phyloP scores from a whole-genome alignment of 2,113 vertebrate genomes.

The Sceloporus tristichus region DNA sequence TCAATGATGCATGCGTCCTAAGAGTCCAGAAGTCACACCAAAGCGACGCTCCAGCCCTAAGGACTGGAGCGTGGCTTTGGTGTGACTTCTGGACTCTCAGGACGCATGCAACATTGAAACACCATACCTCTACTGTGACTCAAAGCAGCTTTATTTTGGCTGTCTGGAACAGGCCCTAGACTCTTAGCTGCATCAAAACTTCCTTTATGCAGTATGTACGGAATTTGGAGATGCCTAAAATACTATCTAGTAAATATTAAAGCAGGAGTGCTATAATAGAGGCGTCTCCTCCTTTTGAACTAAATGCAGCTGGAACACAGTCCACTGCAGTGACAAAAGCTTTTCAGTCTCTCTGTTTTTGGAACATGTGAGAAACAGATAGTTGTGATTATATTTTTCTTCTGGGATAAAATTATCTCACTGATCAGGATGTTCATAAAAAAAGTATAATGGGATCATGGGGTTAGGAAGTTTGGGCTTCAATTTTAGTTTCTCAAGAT shows the following conservation, averaged over 20 bases:
- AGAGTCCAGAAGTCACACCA: too few relatives aligned
- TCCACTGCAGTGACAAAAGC: background rate
- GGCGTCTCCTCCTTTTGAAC: background rate
- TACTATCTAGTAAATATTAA: background rate
- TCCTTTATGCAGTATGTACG: background rate
- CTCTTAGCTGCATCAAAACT: background rate
- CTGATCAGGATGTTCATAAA: background rate
- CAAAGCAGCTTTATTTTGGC: too few relatives aligned
- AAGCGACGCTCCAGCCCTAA: too few relatives aligned
- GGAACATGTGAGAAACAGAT: background rate
- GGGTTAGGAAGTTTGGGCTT: background rate
- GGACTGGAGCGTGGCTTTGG: too few relatives aligned
- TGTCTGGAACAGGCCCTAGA: too few relatives aligned
- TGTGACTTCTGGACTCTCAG: too few relatives aligned
- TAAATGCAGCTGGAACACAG: background rate
- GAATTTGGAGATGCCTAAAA: background rate
- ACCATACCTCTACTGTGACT: too few relatives aligned
- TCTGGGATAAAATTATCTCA: background rate
- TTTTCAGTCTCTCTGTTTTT: background rate
- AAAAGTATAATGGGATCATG: background rate
- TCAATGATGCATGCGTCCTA: too few relatives aligned
- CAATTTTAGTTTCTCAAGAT: too few relatives aligned
- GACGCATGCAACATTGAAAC: too few relatives aligned
- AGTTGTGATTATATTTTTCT: background rate
- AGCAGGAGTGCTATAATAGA: background rate